Evolutionary conservation across 2,113 vertebrate species (phyloP).

Genomic region (Macrotis lagotis): DNA sequence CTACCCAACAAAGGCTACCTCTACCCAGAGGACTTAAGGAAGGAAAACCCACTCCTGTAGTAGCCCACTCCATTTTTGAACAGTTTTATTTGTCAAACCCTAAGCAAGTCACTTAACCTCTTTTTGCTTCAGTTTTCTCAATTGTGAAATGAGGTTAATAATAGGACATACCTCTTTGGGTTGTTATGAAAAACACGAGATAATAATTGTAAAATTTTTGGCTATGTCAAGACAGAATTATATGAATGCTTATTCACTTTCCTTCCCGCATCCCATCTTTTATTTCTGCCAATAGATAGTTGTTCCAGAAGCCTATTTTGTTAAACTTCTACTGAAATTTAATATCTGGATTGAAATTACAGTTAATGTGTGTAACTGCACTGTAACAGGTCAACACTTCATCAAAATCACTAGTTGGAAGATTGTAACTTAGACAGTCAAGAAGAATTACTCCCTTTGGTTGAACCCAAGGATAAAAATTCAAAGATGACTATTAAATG

Average conservation of each 20-base stretch:
- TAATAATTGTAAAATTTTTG: not conserved
- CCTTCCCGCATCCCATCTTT: not conserved
- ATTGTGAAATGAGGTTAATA: not conserved
- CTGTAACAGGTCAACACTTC: not conserved
- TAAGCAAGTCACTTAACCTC: not conserved
- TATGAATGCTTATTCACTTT: not conserved
- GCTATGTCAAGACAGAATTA: not conserved
- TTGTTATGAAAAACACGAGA: not conserved
- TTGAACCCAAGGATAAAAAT: not conserved
- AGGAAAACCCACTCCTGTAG: not conserved
- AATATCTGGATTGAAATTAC: not conserved
- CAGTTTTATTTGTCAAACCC: not conserved
- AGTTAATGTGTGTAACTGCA: not conserved
- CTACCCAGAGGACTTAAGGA: not conserved
- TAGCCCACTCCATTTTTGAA: not conserved
- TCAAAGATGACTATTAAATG: not conserved
- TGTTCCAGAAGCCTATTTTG: not conserved
- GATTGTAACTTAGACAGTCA: not conserved
- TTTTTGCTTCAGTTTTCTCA: not conserved
- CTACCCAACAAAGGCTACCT: not conserved
- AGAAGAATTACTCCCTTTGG: not conserved
- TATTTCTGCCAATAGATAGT: not conserved
- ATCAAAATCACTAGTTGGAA: not conserved
- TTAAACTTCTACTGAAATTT: not conserved
- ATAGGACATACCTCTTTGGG: not conserved